Conservation (phyloP, 1,140 invertebrate species). For the Pararge aegeria region DNA sequence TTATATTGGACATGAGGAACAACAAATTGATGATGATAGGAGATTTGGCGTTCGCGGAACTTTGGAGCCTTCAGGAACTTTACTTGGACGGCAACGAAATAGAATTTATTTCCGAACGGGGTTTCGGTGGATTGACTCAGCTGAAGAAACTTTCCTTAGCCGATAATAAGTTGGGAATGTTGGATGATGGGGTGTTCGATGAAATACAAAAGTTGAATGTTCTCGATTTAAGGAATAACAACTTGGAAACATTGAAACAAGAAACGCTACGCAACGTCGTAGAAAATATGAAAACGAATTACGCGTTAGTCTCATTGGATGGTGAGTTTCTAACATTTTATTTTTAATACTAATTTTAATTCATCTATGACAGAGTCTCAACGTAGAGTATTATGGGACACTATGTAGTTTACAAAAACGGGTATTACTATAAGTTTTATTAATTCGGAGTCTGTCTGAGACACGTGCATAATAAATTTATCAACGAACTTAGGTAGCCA, state of each 20-base stretch:
- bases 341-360: not conserved
- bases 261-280: conserved; percentile 86
- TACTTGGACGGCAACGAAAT: conserved; percentile 86
- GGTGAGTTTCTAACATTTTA: conserved; percentile 51
- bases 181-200: conserved; percentile 84
- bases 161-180: conserved; percentile 85
- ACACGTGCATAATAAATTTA: too few relatives aligned
- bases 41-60: conserved; percentile 86
- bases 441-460: too few relatives aligned
- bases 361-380: not conserved
- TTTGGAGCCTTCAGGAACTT: conserved; percentile 86
- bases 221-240: conserved; percentile 87
- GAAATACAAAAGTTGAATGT: conserved; percentile 83
- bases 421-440: too few relatives aligned
- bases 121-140: conserved; percentile 85
- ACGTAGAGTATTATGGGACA: too few relatives aligned
- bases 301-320: conserved; percentile 65
- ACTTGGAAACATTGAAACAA: conserved; percentile 86
- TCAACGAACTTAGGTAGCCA: too few relatives aligned
- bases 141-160: conserved; percentile 85
- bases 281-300: conserved; percentile 84
- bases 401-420: too few relatives aligned
- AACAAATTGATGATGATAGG: conserved; percentile 87
- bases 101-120: conserved; percentile 84
- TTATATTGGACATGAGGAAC: conserved; percentile 83